Conservation (phyloP, 2,888 invertebrate genomes). For the Drosophila helvetica region DNA sequence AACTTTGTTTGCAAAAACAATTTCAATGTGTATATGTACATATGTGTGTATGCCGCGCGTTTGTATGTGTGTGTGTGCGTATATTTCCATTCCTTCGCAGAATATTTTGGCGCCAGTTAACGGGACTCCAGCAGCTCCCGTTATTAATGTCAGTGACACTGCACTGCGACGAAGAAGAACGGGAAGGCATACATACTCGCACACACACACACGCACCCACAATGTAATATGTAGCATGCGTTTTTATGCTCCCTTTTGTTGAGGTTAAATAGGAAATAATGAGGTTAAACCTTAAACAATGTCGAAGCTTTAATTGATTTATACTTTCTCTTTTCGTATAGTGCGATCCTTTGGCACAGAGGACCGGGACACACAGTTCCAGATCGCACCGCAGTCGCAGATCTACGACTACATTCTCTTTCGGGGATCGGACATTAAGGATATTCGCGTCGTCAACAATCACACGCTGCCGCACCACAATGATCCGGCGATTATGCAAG, state of each 20-base stretch:
- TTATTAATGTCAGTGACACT: constrained; percentile 42
- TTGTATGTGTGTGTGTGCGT: not conserved
- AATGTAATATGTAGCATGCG: constrained; percentile 33
- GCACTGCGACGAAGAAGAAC: constrained; percentile 17
- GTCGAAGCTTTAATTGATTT: constrained; percentile 56
- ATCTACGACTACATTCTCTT: constrained; percentile 99
- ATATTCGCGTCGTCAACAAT: constrained; percentile 97
- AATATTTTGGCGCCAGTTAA: constrained; percentile 74
- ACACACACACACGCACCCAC: constrained; percentile 15
- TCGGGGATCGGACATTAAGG: constrained; percentile 99
- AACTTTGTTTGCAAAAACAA: constrained; percentile 46
- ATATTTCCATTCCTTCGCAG: not conserved
- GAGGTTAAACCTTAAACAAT: constrained; percentile 22
- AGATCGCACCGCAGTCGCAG: constrained; percentile 98
- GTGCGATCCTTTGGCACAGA: constrained; percentile 99
- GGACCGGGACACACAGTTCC: constrained; percentile 97
- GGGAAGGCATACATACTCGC: constrained; percentile 21
- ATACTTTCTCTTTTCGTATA: constrained; percentile 84
- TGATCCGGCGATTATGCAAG: constrained; percentile 99
- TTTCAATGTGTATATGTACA: constrained; percentile 17
- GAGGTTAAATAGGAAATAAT: constrained; percentile 60
- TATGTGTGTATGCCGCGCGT: not conserved
- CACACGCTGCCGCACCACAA: constrained; percentile 93
- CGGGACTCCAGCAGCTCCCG: constrained; percentile 57
- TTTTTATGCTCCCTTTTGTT: constrained; percentile 37